Percentiles rank a stretch among this genome's conserved stretches.
Conservation (phyloP, 2,797 vertebrate species). For the Hozukius guyotensis region DNA sequence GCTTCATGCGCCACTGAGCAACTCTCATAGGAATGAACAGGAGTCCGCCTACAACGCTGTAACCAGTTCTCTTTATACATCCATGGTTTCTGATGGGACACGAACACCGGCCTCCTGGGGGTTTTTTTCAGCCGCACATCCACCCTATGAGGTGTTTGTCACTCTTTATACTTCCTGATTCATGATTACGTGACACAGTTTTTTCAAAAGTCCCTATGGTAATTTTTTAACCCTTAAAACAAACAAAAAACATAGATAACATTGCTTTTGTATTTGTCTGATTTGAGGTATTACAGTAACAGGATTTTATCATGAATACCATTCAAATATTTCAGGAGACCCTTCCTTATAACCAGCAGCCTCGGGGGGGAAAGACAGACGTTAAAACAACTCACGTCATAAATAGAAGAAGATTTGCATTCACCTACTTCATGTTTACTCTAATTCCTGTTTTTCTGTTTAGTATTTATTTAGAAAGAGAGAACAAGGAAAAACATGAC, state of each 20-base stretch:
- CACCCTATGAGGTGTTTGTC: too few species aligned
- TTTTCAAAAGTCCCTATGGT: too few species aligned
- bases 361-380: background rate
- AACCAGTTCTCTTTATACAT: too few species aligned
- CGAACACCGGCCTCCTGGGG: too few species aligned
- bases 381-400: background rate
- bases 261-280: background rate
- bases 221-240: background rate
- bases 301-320: background rate
- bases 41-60: too few species aligned
- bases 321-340: background rate
- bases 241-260: background rate
- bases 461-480: constrained; percentile 40
- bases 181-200: too few species aligned
- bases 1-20: too few species aligned
- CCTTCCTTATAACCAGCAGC: background rate
- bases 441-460: constrained; percentile 33
- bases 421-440: constrained; percentile 25
- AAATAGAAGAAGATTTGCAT: constrained; percentile 13
- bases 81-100: too few species aligned
- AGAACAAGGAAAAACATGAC: constrained; percentile 35
- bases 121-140: too few species aligned
- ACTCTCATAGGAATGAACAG: too few species aligned
- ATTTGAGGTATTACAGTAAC: background rate
- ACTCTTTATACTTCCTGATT: too few species aligned